Base-by-base conservation (phyloP, 2,888 invertebrate genomes). In the Agonopterix heracliana region DNA sequence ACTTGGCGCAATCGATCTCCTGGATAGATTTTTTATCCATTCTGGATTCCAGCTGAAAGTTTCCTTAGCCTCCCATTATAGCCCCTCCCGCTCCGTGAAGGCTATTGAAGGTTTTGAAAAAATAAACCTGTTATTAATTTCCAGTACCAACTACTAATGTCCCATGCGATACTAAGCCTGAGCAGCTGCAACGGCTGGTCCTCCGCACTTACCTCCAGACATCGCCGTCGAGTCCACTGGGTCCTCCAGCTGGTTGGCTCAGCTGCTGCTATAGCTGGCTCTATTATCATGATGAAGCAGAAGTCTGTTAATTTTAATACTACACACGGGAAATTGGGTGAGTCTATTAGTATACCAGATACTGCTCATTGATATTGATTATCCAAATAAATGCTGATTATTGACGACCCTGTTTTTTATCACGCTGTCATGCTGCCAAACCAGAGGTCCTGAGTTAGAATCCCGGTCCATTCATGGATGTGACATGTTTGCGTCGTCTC, bases 131-230 rank as follows among this genome's bases (percentile, higher is more conserved):
- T 35, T 44, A 9, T 8, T 13, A 34, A 12, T 11, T 61, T 66
- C 26, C 59, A 71, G 71, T 71, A 69, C 51, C 70, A 72, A 48
- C 55, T 73, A 8, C 49, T 74, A 8, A 68, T 74, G 63, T 60
- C 68, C 0, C 54, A 68, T 44, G 69, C 66, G 9, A 64, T 71
- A 40, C 53, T 70, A 9, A 52, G 58, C 14, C 51, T 71, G n/a
- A 54, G 56, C 42, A 55, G 54, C n/a, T 54, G 58, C 34, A 57
- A 55, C 42, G 56, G 63, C 42, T 71, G 68, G 68, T 55, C 59
- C 0, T 44, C 56, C 0, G 48, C 51, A 1, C 42, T 71, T 9
- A 58, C 52, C 1, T 40, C 57, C 10, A 36, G 47, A 9, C 60
- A 66, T 36, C 55, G 61, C 5, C 56, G 64, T 7, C 53, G 61